Base-by-base conservation (phyloP, 2,888 invertebrate genomes). In the Nycteola revayana region DNA sequence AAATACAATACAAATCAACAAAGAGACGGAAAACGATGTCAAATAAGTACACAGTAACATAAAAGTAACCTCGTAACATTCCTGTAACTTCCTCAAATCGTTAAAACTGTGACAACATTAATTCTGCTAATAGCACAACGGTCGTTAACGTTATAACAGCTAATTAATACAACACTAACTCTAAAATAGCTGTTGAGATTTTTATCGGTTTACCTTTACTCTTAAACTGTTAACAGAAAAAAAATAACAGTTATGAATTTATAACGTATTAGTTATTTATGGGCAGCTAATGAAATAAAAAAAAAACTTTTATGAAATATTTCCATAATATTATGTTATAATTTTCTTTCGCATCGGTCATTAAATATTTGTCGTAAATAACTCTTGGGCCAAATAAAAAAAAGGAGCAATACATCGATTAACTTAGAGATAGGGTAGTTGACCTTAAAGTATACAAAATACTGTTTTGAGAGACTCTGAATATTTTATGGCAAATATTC, bases 11-110 rank as follows among this genome's bases (percentile, higher is more conserved):
- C n/a, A n/a, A n/a, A n/a, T 45, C 52, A 28, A n/a, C 29, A 37
- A 42, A 51, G 36, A 40, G 52, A 47, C 48, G 44, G 46, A 46
- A 49, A 57, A 55, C 7, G 27, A 35, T 44, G 46, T 50, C 48
- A 44, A 59, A 55, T 48, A 45, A 49, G 53, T 47, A n/a, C n/a
- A n/a, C n/a, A 44, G 46, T 51, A 52, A 31, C 42, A 33, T 56
- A 45, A 61, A 58, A 60, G 57, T 32, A 42, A 48, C 49, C 50
- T 59, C 58, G 71, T 72, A 60, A 53, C 49, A 48, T 70, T 62
- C 61, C 59, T 64, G 65, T 62, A 57, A 71, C 76, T 76, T 79
- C 79, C 80, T 64, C 63, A 64, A 58, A 66, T 63, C 73, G 63
- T 71, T 73, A 73, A 70, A 69, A 60, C 53, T 47, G 55, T 63